Conservation (phyloP, 2,888 invertebrate species). For the Athalia circularis region DNA sequence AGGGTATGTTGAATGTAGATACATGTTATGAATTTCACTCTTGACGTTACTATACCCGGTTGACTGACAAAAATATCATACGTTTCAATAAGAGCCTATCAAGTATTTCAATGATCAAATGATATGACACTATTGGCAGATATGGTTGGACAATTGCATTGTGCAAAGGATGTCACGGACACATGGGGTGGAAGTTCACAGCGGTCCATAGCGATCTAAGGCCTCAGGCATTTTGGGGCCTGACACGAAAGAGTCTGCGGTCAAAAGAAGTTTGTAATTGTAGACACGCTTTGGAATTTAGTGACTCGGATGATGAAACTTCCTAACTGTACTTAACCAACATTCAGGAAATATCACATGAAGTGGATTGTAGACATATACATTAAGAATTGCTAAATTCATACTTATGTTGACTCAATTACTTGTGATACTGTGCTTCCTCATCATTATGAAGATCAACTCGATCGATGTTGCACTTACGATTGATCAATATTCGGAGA, state of each 20-base stretch:
- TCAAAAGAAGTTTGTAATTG: conserved; percentile 49
- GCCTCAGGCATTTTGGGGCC: conserved; percentile 84
- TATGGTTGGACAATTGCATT: conserved; percentile 88
- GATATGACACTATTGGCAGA: conserved; percentile 69
- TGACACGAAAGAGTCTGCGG: conserved; percentile 77
- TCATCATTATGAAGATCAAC: too few relatives aligned
- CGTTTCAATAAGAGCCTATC: neutral
- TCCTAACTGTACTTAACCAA: conserved; percentile 4
- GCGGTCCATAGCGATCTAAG: conserved; percentile 78
- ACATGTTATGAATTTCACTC: too few relatives aligned
- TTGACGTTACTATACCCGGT: too few relatives aligned
- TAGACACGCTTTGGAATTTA: conserved; percentile 21
- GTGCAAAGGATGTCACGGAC: conserved; percentile 81
- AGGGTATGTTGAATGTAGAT: conserved; percentile 76
- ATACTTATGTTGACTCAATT: too few relatives aligned
- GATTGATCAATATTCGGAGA: too few relatives aligned
- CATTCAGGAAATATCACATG: too few relatives aligned
- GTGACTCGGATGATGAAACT: neutral
- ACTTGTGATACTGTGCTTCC: too few relatives aligned
- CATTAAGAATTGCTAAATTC: too few relatives aligned
- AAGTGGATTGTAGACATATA: too few relatives aligned
- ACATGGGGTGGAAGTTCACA: conserved; percentile 90
- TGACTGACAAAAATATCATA: too few relatives aligned
- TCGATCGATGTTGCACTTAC: too few relatives aligned
- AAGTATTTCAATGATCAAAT: neutral